Percentiles rank a stretch among this genome's conserved stretches.
phyloP scores from a whole-genome alignment of 30 jellyfish, hydroid and myxozoan species.

The Morbakka virulenta region DNA sequence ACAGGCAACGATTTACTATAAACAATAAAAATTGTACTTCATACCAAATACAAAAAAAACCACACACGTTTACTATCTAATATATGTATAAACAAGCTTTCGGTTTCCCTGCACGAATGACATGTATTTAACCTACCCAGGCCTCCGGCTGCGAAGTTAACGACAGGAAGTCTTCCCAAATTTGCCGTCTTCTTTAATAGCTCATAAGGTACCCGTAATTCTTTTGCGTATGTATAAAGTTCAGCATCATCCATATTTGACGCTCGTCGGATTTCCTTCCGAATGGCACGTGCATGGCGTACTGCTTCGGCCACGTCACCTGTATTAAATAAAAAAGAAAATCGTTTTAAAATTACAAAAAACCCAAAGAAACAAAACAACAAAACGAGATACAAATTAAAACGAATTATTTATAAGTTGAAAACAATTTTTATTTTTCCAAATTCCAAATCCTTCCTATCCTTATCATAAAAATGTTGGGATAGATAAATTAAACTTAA shows the following conservation, averaged over 20 bases:
- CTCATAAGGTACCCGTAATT: slow-evolving; percentile 78
- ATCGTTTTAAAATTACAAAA: too few relatives aligned
- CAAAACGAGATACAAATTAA: background rate
- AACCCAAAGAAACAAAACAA: background rate
- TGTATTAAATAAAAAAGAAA: background rate
- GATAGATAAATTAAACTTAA: background rate
- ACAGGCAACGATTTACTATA: too few relatives aligned
- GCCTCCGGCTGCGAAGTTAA: slow-evolving; percentile 97
- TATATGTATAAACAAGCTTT: too few relatives aligned
- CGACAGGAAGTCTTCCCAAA: slow-evolving; percentile 93
- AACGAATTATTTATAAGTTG: background rate
- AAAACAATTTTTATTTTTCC: background rate
- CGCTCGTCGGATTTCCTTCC: slow-evolving; percentile 74
- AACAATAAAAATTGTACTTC: too few relatives aligned
- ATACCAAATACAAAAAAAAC: too few relatives aligned
- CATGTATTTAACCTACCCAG: slow-evolving; percentile 85
- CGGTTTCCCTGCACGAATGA: too few relatives aligned
- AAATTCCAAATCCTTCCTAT: background rate
- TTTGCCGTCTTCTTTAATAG: slow-evolving; percentile 79
- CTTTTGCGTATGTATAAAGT: slow-evolving; percentile 82
- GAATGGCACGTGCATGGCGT: slow-evolving; percentile 95
- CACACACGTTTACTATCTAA: too few relatives aligned
- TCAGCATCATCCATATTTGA: slow-evolving; percentile 73
- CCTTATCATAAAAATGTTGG: background rate
- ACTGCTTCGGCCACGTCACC: slow-evolving; percentile 97